Evolutionary conservation across 2,888 invertebrate genomes (phyloP).

Genomic region (Zeuzera pyrina): DNA sequence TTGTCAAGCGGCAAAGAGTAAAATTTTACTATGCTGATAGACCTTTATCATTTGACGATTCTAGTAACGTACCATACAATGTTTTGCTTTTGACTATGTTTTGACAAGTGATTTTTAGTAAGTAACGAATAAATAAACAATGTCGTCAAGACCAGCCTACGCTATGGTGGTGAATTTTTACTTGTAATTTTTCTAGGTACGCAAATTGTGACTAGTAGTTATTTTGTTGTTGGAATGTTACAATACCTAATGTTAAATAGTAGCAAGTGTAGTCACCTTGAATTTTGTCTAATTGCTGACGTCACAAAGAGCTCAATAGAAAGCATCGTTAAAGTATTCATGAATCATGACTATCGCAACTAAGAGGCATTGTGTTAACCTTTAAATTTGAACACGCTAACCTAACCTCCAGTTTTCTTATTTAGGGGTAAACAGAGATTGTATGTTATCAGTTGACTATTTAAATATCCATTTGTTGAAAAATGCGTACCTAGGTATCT

Average conservation of each 20-base stretch:
- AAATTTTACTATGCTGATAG: too few relatives aligned
- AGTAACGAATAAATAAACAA: too few relatives aligned
- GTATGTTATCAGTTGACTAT: too few relatives aligned
- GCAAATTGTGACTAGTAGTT: conserved; percentile 7
- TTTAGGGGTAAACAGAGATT: too few relatives aligned
- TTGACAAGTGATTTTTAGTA: too few relatives aligned
- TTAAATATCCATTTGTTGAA: too few relatives aligned
- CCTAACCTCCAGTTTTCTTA: too few relatives aligned
- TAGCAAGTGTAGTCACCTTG: conserved; percentile 10
- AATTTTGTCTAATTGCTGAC: conserved; percentile 25
- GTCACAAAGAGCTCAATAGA: conserved; percentile 32
- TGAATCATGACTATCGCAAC: conserved; percentile 38
- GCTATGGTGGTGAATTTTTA: conserved; percentile 4
- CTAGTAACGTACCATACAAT: too few relatives aligned
- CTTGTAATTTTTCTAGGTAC: conserved; percentile 8
- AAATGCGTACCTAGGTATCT: too few relatives aligned
- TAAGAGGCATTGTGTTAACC: conserved; percentile 38
- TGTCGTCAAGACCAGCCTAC: conserved; percentile 1
- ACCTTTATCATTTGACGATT: too few relatives aligned
- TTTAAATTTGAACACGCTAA: conserved; percentile 29
- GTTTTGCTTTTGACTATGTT: too few relatives aligned
- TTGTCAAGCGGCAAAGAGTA: too few relatives aligned
- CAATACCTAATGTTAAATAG: conserved; percentile 11
- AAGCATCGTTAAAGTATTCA: conserved; percentile 45
- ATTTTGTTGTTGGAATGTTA: neutral